These are phyloP conservation scores for Bothrops jararaca DNA, from an alignment of 2,113 vertebrate species.

Conservation along the genomic window DNA sequence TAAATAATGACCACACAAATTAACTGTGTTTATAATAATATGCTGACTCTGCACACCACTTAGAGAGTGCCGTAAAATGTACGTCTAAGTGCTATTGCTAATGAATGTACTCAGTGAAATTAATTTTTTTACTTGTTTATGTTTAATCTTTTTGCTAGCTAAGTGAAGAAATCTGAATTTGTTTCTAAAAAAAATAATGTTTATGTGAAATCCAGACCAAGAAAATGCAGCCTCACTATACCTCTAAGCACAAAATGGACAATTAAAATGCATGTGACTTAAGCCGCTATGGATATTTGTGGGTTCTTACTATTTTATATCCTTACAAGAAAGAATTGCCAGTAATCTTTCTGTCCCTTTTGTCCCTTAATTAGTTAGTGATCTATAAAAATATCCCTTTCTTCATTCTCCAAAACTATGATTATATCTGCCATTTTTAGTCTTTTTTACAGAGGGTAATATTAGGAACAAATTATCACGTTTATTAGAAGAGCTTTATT, in stretches of 20 bases:
- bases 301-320: neutral
- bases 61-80: neutral
- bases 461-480: neutral
- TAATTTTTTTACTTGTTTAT: neutral
- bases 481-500: neutral
- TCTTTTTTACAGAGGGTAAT: neutral
- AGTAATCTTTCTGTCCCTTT: neutral
- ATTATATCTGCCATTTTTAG: neutral
- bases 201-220: neutral
- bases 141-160: neutral
- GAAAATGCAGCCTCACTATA: neutral
- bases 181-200: neutral
- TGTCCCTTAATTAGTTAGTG: neutral
- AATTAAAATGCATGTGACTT: neutral
- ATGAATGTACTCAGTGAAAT: neutral
- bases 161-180: neutral
- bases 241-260: neutral
- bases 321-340: neutral
- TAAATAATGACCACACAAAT: slow-evolving; percentile 13
- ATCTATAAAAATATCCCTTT: neutral
- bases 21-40: neutral
- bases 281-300: neutral
- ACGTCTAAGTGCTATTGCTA: neutral
- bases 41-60: neutral
- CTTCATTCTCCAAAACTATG: neutral